These are phyloP conservation scores for Drosophila kohkoa DNA, from an alignment of 1,140 invertebrate species.

Conservation along the genomic window DNA sequence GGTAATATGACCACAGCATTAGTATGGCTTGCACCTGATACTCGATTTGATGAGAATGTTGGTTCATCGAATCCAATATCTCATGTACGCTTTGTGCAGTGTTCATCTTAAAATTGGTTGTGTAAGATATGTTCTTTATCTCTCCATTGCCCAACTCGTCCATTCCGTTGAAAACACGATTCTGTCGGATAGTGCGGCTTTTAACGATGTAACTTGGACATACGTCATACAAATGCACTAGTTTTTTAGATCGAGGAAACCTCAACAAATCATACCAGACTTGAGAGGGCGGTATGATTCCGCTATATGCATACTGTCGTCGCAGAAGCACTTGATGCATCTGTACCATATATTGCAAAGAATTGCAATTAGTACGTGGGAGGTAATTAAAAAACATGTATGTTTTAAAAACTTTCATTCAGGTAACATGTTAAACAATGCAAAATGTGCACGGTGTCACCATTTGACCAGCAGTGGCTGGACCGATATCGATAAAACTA, in stretches of 20 bases:
- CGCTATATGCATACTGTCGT: slow-evolving; percentile 38
- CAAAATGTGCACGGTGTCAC: slow-evolving; percentile 27
- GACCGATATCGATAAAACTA: no score
- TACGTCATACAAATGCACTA: neutral
- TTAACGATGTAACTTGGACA: slow-evolving; percentile 5
- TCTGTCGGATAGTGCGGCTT: neutral
- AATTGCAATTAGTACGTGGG: slow-evolving; percentile 52
- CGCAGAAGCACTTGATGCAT: slow-evolving; percentile 51
- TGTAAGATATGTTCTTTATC: neutral
- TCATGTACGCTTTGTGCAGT: slow-evolving; percentile 6
- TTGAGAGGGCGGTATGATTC: slow-evolving; percentile 39
- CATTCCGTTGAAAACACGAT: neutral
- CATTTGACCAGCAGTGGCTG: slow-evolving; percentile 40
- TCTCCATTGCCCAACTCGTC: slow-evolving; percentile 17
- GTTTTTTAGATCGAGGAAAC: neutral
- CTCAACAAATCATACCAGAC: neutral
- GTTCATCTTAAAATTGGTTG: neutral
- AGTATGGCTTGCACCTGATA: slow-evolving; percentile 17
- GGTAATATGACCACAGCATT: slow-evolving; percentile 50
- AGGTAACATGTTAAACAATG: slow-evolving; percentile 67
- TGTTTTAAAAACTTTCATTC: slow-evolving; percentile 38
- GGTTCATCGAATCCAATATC: slow-evolving; percentile 10
- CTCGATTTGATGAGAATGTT: neutral
- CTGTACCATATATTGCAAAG: slow-evolving; percentile 56
- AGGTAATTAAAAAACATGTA: slow-evolving; percentile 58